Evolutionary conservation across 92 coral and sea anemone species (phyloP).

Genomic region (Nematostella vectensis): DNA sequence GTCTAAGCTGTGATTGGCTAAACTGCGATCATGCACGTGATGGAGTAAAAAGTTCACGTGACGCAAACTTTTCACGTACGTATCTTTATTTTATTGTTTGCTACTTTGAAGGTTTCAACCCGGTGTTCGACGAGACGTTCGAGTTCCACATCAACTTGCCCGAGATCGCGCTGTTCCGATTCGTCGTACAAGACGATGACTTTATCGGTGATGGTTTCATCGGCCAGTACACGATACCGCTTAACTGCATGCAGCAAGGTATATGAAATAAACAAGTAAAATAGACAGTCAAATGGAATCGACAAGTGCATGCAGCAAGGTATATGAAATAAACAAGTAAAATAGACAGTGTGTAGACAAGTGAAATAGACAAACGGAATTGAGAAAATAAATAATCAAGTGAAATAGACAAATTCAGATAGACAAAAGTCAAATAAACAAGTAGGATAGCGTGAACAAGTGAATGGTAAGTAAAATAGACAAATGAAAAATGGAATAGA

Average conservation of each 20-base stretch:
- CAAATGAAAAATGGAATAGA: no score
- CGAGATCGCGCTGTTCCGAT: slow-evolving; percentile 87
- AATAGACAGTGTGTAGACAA: background rate
- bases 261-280: background rate
- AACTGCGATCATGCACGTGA: no score
- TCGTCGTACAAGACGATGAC: slow-evolving; percentile 93
- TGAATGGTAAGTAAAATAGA: no score
- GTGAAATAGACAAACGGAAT: slow-evolving; percentile 38
- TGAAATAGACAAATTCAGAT: no score
- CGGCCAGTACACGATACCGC: slow-evolving; percentile 92
- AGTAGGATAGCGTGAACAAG: no score
- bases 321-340: slow-evolving; percentile 2
- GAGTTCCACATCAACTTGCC: slow-evolving; percentile 95
- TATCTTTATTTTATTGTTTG: no score
- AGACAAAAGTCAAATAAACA: no score
- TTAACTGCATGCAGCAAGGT: slow-evolving; percentile 86
- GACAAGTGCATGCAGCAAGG: slow-evolving; percentile 84
- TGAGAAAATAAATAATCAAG: slow-evolving; percentile 61
- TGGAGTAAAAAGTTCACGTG: no score
- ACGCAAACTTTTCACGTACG: no score
- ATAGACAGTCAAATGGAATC: background rate
- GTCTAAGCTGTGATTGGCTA: no score
- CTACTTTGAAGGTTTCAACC: slow-evolving; percentile 73
- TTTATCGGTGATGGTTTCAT: slow-evolving; percentile 98
- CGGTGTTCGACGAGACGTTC: slow-evolving; percentile 94